Evolutionary conservation across 37 sponge, comb jelly and placozoan species (phyloP), one percentile per base, ranked within the genome.

Genomic region (Haliclona indistincta): DNA sequence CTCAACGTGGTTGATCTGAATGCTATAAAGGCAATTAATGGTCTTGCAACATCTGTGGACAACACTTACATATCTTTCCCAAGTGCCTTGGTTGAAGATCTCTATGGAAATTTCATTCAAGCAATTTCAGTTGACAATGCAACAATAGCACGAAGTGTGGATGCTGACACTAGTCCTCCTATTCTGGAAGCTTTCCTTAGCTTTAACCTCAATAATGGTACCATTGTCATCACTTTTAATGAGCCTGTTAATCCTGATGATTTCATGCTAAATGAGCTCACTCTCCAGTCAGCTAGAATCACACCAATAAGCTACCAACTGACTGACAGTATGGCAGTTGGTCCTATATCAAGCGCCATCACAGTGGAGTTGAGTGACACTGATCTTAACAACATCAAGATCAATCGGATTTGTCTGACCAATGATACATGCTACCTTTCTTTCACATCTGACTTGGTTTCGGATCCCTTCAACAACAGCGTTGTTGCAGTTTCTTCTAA

Each of bases 361-460:
- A 30, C 39, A 15, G 54, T 93, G 1, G 62, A 75, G n/a, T 26
- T 93, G 6, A 77, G 79, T 74, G 72, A 56, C 17, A 23, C 20
- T 66, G 94, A 93, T 53, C 64, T 93, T 20, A 86, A 93, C 67
- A 56, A 63, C 34, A 4, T 93, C 38, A 89, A 89, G 63, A 38
- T 43, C 5, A 5, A 38, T 43, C 65, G 41, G 51, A 67, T 86
- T 4, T 86, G 86, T 38, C 26, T 84, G 36, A 71, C 43, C 13
- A 29, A 29, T 23, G 28, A 54, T 30, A 58, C 44, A 4, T 84
- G 94, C 60, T 89, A 63, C 67, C 81, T 84, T 17, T 76, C 94
- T 8, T 93, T 70, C 69, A 67, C 94, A 36, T 55, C 61, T 3
- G 61, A 62, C 17, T 56, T 93, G 1, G 77, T 82, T 11, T 69